Conservation (phyloP, 2,888 invertebrate genomes). For the Pristionchus arcanus region DNA sequence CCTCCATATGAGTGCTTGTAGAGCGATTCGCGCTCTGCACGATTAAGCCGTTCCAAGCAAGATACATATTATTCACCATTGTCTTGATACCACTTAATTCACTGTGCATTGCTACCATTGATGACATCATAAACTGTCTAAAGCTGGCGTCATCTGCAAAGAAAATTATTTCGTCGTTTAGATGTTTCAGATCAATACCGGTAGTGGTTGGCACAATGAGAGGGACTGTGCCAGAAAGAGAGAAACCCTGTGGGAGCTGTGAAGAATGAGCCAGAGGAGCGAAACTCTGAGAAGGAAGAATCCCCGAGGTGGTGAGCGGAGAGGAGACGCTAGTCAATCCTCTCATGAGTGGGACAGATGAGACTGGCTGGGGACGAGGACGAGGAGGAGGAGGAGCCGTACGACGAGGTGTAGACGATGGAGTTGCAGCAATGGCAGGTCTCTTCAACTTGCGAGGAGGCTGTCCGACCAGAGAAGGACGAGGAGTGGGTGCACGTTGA, state of each 20-base stretch:
- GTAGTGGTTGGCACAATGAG: neutral
- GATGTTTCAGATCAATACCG: neutral
- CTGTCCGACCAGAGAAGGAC: neutral
- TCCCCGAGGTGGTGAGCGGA: no score
- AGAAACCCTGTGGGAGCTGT: no score
- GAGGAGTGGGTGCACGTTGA: neutral
- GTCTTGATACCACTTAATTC: neutral
- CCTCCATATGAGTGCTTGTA: no score
- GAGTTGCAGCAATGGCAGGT: no score
- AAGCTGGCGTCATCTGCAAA: neutral
- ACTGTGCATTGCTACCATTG: neutral
- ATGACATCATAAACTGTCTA: neutral
- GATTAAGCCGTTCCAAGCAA: neutral
- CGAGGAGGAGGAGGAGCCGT: no score
- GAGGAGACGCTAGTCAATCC: no score
- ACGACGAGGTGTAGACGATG: no score
- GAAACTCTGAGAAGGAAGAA: no score
- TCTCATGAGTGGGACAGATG: no score
- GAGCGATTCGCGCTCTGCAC: neutral
- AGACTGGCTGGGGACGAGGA: no score
- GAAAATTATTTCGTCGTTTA: neutral
- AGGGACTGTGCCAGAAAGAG: neutral
- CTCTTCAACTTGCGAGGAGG: neutral
- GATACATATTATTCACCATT: neutral
- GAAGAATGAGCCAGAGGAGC: no score